Conservation (phyloP, 2,113 vertebrate species). For the Channa maculata region DNA sequence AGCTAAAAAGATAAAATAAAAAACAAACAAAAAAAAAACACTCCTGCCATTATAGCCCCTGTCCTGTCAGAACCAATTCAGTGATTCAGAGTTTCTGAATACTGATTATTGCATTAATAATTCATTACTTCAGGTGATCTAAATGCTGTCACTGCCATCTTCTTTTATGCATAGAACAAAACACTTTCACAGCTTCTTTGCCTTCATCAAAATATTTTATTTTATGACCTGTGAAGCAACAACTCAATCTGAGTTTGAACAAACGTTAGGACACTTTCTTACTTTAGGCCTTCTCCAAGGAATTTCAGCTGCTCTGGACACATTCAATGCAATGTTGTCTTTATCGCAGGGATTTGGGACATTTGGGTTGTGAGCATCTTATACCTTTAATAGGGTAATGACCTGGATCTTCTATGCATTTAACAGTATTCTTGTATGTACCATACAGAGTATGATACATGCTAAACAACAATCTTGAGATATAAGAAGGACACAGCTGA, state of each 20-base stretch:
- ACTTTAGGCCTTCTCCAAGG: constrained; percentile 53
- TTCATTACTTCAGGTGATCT: constrained; percentile 61
- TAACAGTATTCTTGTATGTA: constrained; percentile 26
- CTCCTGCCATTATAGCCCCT: constrained; percentile 45
- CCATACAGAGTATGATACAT: background rate
- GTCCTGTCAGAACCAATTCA: constrained; percentile 55
- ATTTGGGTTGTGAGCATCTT: constrained; percentile 44
- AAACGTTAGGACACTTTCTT: constrained; percentile 47
- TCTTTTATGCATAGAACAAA: constrained; percentile 60
- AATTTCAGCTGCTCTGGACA: constrained; percentile 53
- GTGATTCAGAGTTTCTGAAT: constrained; percentile 58
- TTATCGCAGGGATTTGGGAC: constrained; percentile 62
- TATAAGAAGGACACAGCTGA: too few species aligned
- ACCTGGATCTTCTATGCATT: too few species aligned
- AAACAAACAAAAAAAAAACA: constrained; percentile 13
- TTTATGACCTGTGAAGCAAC: constrained; percentile 50
- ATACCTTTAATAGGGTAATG: constrained; percentile 1
- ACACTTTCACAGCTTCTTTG: constrained; percentile 30
- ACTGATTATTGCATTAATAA: constrained; percentile 64
- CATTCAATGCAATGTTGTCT: constrained; percentile 56
- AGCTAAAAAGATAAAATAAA: background rate
- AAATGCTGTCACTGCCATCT: constrained; percentile 51
- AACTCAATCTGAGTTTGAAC: constrained; percentile 38
- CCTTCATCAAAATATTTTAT: constrained; percentile 41
- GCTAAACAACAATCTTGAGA: too few species aligned